Conservation (phyloP, 2,113 vertebrate genomes). For the Notarius lentiginosus region DNA sequence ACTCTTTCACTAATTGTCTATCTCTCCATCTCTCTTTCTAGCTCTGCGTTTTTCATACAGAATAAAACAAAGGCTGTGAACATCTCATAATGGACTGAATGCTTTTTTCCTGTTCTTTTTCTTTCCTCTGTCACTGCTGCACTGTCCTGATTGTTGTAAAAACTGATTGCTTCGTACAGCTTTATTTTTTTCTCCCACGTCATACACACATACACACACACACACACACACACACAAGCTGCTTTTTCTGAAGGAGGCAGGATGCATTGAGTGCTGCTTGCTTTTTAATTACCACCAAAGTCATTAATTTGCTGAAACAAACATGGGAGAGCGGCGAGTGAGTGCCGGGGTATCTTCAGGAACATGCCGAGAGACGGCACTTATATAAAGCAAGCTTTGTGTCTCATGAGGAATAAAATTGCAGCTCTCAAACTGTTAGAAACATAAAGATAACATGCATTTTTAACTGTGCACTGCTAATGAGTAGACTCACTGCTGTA, state of each 20-base stretch:
- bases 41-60: not conserved
- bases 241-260: constrained; percentile 44
- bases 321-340: constrained; percentile 12
- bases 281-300: constrained; percentile 64
- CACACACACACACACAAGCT: not conserved
- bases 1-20: not conserved
- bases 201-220: not conserved
- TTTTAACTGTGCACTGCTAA: constrained; percentile 40
- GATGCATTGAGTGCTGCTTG: constrained; percentile 46
- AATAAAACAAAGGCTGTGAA: not conserved
- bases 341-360: constrained; percentile 14
- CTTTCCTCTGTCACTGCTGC: not conserved
- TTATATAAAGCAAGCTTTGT: constrained; percentile 29
- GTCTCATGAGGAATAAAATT: constrained; percentile 59
- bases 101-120: not conserved
- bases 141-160: constrained; percentile 10
- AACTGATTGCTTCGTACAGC: not conserved
- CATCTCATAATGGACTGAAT: not conserved
- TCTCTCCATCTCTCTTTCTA: not conserved
- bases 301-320: constrained; percentile 62
- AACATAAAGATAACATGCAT: constrained; percentile 36
- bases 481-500: constrained; percentile 34
- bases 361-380: constrained; percentile 17
- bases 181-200: not conserved
- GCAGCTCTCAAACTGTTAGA: constrained; percentile 40